Evolutionary conservation across 1,140 invertebrate genomes (phyloP), one percentile per base, ranked within the genome.

Genomic region (Zaprionus ghesquierei): DNA sequence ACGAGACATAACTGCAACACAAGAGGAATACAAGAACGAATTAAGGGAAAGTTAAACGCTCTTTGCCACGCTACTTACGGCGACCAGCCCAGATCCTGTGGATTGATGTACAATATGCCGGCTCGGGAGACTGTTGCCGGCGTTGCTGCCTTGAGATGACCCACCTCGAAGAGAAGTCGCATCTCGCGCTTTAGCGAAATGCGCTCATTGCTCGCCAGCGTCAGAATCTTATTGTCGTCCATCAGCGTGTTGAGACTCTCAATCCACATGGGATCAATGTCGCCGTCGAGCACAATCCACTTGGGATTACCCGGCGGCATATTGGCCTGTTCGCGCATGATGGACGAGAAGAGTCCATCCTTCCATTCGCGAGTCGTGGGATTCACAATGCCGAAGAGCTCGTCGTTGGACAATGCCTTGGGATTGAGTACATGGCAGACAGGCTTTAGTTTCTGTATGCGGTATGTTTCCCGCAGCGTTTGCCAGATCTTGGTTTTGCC

Each of bases 241-340:
- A 97, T 97, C 10, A 97, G 93, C 2, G 96, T 96, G 84, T 98
- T 98, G 0, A 98, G 93, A 2, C 97, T 98, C 93, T 98, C 97
- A 81, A 98, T 98, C 98, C 97, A 98, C 97, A 98, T 98, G 1
- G 98, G 98, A 94, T 99, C 98, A 84, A 99, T 98, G 90, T 99
- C 98, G 31, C 98, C 98, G 91, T 99, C 98, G 15, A 99, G 94
- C 3, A 99, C 95, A 79, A 99, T 98, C 98, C 98, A 99, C 91
- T 98, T 98, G 0, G 97, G 97, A 33, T 96, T 96, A 0, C 79
- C 81, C 0, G 79, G 75, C 12, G 85, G 79, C 94, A 97, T 94
- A 91, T 98, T 98, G 1, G 96, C 97, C 93, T 98, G 96, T 85
- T 98, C 97, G 79, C 98, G 93, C 96, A 99, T 98, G 23, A 98